Evolutionary conservation across 2,113 vertebrate species (phyloP).

Genomic region (Antechinus flavipes): DNA sequence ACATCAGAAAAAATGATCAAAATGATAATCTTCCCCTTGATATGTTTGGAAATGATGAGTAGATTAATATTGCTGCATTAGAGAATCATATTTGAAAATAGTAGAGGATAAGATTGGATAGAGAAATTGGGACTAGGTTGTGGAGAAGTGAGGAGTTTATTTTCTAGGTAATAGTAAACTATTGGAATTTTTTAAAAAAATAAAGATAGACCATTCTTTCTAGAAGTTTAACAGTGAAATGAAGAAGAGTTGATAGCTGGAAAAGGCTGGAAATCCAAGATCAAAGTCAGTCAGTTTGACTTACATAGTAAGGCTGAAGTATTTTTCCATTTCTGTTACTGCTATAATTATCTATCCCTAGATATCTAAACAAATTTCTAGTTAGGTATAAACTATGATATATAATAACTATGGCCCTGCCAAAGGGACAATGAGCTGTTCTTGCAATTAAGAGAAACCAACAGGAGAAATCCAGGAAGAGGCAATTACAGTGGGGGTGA

Average conservation of each 20-base stretch:
- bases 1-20: neutral
- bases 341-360: neutral
- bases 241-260: neutral
- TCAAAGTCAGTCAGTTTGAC: neutral
- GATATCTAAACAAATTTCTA: neutral
- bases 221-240: neutral
- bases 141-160: neutral
- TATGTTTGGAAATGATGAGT: neutral
- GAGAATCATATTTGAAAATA: neutral
- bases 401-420: neutral
- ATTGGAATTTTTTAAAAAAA: neutral
- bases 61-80: neutral
- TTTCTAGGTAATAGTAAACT: neutral
- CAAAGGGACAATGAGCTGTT: neutral
- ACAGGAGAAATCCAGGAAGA: neutral
- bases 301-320: neutral
- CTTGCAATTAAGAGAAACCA: neutral
- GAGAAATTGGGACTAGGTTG: neutral
- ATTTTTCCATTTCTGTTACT: neutral
- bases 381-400: neutral
- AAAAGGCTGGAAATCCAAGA: neutral
- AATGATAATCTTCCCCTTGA: neutral
- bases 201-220: neutral
- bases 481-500: neutral
- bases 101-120: neutral